Conservation (phyloP, 2,797 vertebrate genomes). For the Parambassis ranga region DNA sequence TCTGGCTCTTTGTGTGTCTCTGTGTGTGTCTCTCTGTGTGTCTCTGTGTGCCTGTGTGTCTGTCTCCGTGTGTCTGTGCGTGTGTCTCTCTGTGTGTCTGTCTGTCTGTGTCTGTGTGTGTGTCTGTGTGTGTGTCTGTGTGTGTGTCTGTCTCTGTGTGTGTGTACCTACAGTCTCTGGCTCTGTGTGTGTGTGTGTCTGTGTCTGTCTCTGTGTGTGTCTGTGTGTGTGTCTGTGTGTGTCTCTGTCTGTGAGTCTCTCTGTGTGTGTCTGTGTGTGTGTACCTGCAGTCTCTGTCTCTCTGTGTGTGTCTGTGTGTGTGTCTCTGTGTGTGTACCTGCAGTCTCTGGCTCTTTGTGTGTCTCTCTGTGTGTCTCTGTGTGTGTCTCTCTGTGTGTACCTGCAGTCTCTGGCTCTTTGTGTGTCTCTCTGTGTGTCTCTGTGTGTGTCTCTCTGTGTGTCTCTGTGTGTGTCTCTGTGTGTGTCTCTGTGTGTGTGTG, state of each 20-base stretch:
- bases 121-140: constrained; percentile 77
- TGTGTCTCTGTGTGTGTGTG: constrained; percentile 77
- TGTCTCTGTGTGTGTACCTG: constrained; percentile 77
- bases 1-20: no score
- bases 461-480: neutral
- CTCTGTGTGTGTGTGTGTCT: constrained; percentile 78
- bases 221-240: constrained; percentile 2
- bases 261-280: neutral
- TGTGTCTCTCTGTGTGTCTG: no score
- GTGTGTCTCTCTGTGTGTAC: constrained; percentile 60
- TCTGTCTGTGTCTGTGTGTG: neutral
- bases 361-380: neutral
- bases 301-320: constrained; percentile 32
- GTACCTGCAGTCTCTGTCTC: constrained; percentile 90
- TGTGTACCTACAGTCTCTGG: constrained; percentile 87
- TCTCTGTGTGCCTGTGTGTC: no score
- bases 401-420: constrained; percentile 88
- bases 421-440: neutral
- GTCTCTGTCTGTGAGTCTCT: constrained; percentile 72
- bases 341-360: constrained; percentile 87
- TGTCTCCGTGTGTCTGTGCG: neutral
- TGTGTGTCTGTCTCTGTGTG: constrained; percentile 87
- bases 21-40: constrained; percentile 75
- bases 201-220: constrained; percentile 79
- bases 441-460: neutral